Evolutionary conservation across 2,888 invertebrate species (phyloP), one percentile per base, ranked within the genome.

Genomic region (Atherix ibis): DNA sequence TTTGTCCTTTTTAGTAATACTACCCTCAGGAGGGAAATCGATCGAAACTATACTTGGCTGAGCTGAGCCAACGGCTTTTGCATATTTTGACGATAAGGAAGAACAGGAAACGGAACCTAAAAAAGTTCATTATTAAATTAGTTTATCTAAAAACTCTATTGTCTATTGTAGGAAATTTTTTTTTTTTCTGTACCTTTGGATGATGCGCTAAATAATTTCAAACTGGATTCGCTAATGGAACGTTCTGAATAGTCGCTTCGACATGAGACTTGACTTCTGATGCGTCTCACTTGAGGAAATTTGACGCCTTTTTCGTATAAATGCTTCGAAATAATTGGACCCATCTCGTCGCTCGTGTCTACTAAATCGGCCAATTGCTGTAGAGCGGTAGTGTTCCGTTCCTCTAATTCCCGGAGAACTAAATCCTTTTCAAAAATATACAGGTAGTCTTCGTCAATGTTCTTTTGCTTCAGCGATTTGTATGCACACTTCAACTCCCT

Each of bases 331-430:
- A 59, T 50, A 16, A 53, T 46, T 2, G 56, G 49, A 0, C 53
- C 54, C 30, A 56, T 40, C 8, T 47, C 48, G 14, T 48, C 42
- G 31, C 50, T 46, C 8, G 39, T 47, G 16, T 52, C 51, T 2
- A 58, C 54, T 42, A 73, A 58, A 47, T 72, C 71, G 1, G 64
- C 54, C 9, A 76, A 48, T 30, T 68, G 61, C 44, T 72, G 68
- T 3, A 74, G 48, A 1, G 64, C 67, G 30, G 59, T 55, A 15
- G 62, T 60, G 47, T 75, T 76, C 12, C 67, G 63, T 39, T 71
- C 69, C 48, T 67, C 66, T n/a, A 73, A 45, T 44, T 72, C 71
- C 13, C 68, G 63, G 8, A 70, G 53, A 31, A 63, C 62, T 17
- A 75, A 58, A 40, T 76, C 73, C 46, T 48, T 48, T 19, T 56